A percentile compares a stretch with the other conserved stretches of the same genome.
Evolutionary conservation across 2,888 invertebrate genomes (phyloP).

Genomic region (Geophilus truncorum): DNA sequence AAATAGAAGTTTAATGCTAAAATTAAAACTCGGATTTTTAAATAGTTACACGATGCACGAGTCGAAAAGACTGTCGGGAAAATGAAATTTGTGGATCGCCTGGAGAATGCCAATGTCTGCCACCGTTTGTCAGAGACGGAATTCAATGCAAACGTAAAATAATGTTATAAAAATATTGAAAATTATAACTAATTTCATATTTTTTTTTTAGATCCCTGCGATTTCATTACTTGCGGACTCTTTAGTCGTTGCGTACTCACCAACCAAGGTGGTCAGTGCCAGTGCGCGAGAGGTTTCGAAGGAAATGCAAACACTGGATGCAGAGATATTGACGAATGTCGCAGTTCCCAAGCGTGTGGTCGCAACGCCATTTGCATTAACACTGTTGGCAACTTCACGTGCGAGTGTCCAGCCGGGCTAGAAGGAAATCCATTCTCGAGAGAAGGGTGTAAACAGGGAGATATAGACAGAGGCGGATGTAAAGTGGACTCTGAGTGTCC

Average conservation of each 20-base stretch:
- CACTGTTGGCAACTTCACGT: conserved; percentile 78
- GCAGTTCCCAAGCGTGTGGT: conserved; percentile 62
- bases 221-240: conserved; percentile 81
- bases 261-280: conserved; percentile 53
- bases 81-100: conserved; percentile 90
- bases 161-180: not conserved
- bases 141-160: conserved; percentile 75
- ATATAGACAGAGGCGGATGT: not conserved
- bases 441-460: conserved; percentile 19
- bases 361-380: conserved; percentile 85
- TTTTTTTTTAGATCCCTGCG: conserved; percentile 63
- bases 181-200: not conserved
- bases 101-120: conserved; percentile 84
- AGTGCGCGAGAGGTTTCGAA: conserved; percentile 60
- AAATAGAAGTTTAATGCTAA: no score
- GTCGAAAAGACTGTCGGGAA: conserved; percentile 62
- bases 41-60: conserved; percentile 31
- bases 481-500: not conserved
- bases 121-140: conserved; percentile 74
- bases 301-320: conserved; percentile 81
- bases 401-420: conserved; percentile 77
- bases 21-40: no score
- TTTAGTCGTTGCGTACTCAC: conserved; percentile 84
- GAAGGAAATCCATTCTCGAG: conserved; percentile 66
- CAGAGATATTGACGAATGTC: conserved; percentile 75